These are phyloP conservation scores for Phortica okadai DNA, from an alignment of 2,888 invertebrate species.

Conservation along the genomic window DNA sequence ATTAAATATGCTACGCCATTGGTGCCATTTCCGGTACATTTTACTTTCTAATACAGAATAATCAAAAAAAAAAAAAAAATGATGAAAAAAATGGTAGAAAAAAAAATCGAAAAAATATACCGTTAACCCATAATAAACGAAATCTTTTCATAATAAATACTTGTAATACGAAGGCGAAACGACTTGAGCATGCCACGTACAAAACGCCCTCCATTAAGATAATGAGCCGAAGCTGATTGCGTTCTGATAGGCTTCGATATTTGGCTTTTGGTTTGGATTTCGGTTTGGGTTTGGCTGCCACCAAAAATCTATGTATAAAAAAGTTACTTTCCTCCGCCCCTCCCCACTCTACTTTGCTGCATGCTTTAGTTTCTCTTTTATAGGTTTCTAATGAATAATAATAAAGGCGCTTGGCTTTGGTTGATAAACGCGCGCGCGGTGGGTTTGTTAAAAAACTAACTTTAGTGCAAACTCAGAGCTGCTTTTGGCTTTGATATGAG, in stretches of 20 bases:
- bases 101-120: neutral
- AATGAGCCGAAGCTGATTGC: conserved; percentile 28
- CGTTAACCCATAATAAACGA: conserved; percentile 25
- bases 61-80: neutral
- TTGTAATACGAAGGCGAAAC: neutral
- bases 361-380: neutral
- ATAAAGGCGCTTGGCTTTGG: neutral
- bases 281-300: neutral
- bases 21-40: neutral
- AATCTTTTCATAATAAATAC: conserved; percentile 12
- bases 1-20: conserved; percentile 12
- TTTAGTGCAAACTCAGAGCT: neutral
- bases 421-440: too few species aligned
- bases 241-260: conserved; percentile 25
- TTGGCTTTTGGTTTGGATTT: neutral
- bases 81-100: too few species aligned
- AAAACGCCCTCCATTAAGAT: conserved; percentile 27
- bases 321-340: neutral
- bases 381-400: conserved; percentile 23
- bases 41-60: neutral
- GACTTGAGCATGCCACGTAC: conserved; percentile 27
- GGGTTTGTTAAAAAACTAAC: neutral
- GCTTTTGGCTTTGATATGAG: neutral
- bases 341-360: neutral
- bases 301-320: neutral